Conservation (phyloP, 2,888 invertebrate genomes). For the Rhagium mordax region DNA sequence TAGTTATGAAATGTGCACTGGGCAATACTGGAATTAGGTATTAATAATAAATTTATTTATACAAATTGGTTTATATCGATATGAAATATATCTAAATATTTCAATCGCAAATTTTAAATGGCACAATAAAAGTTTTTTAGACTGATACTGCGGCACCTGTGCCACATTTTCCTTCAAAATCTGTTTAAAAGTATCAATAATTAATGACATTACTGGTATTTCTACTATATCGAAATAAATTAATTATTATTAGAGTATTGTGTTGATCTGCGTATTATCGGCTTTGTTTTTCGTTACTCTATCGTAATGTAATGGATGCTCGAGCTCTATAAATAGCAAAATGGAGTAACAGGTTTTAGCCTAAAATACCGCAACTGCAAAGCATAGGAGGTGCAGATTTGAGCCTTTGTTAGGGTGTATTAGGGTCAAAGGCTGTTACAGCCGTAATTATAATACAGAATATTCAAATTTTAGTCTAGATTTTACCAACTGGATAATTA, state of each 20-base stretch:
- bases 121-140: too few species aligned
- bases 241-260: not conserved
- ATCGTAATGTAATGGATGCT: not conserved
- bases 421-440: not conserved
- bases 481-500: not conserved
- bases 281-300: not conserved
- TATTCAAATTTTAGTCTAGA: not conserved
- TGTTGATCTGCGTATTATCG: not conserved
- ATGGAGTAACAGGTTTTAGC: constrained; percentile 16
- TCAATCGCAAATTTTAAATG: too few species aligned
- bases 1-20: too few species aligned
- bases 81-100: too few species aligned
- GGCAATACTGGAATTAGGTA: too few species aligned
- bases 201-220: not conserved
- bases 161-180: too few species aligned
- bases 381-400: not conserved
- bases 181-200: too few species aligned
- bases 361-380: constrained; percentile 14
- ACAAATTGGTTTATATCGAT: too few species aligned
- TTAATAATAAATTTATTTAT: too few species aligned
- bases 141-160: not conserved
- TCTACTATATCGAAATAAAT: not conserved
- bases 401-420: not conserved
- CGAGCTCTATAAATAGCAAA: constrained; percentile 12
- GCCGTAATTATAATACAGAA: not conserved